Percentiles rank a stretch among this genome's conserved stretches.
phyloP scores from a whole-genome alignment of 1,140 invertebrate genomes.

The Ips nitidus region DNA sequence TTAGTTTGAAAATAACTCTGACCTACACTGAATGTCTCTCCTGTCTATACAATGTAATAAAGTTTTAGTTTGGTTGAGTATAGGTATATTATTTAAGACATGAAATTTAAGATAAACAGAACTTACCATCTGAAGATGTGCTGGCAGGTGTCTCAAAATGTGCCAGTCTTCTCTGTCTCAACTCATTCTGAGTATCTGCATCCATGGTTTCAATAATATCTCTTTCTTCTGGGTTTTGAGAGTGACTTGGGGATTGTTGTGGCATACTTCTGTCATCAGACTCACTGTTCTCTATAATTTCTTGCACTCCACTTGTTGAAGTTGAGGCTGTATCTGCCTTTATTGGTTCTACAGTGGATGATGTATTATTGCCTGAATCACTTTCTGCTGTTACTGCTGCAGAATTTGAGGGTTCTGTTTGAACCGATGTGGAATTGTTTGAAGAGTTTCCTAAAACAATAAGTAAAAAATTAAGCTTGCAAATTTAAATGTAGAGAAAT shows the following conservation, averaged over 20 bases:
- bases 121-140: no score
- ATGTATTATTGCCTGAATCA: background rate
- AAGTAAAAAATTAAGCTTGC: background rate
- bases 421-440: slow-evolving; percentile 12
- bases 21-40: no score
- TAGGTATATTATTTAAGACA: no score
- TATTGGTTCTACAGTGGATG: slow-evolving; percentile 1
- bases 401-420: background rate
- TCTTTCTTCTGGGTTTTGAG: slow-evolving; percentile 48
- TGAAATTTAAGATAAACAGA: no score
- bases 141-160: slow-evolving; percentile 16
- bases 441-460: slow-evolving; percentile 25
- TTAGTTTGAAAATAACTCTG: no score
- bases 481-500: no score
- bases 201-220: slow-evolving; percentile 62
- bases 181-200: slow-evolving; percentile 36
- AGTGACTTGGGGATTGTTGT: background rate
- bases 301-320: background rate
- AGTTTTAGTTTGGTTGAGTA: no score
- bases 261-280: slow-evolving; percentile 2
- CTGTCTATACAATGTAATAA: no score
- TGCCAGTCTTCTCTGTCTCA: slow-evolving; percentile 24
- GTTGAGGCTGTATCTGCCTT: slow-evolving; percentile 2
- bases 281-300: background rate
- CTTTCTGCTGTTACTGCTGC: background rate